Base-by-base conservation (phyloP, 2,888 invertebrate genomes). In the Saturnia japonica region DNA sequence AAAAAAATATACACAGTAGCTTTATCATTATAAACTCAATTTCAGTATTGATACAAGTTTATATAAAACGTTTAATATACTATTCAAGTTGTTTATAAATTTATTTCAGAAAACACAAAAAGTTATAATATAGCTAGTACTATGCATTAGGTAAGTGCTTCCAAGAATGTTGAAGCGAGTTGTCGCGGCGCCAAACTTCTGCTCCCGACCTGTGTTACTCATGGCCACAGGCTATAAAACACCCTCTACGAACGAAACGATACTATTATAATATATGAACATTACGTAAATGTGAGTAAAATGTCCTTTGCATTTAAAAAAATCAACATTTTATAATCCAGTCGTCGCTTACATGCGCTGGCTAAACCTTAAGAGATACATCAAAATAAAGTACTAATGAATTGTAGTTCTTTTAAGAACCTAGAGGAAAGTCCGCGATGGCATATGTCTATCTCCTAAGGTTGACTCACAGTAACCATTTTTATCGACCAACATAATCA, bases 131-230 rank as follows among this genome's bases (percentile, higher is more conserved):
- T 51, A n/a, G n/a, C n/a, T n/a, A n/a, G n/a, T n/a, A n/a, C n/a
- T 51, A 51, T n/a, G n/a, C 51, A 51, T 51, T 51, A n/a, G 51
- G n/a, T 51, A n/a, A 51, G 19, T n/a, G 51, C 9, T 51, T 25
- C 25, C 22, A 25, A 25, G 22, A 51, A 19, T 2, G 9, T 25
- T 57, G 12, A 25, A 57, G 25, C 25, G 25, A 1, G 51, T 54
- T 9, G 34, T 74, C 74, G 74, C 74, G 79, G 78, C 80, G 80
- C 81, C 81, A 85, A 87, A 85, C 79, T 85, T 85, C 82, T 72
- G 78, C 75, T 82, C 81, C 83, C 82, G 79, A 78, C 76, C 76
- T 74, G 76, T 79, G 77, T 22, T 57, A 76, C 78, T 78, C 79
- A 80, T 77, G 76, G 74, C 78, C 69, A 47, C 40, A 62, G 47